Conservation (phyloP, 2,888 invertebrate genomes). For the Troides helena region DNA sequence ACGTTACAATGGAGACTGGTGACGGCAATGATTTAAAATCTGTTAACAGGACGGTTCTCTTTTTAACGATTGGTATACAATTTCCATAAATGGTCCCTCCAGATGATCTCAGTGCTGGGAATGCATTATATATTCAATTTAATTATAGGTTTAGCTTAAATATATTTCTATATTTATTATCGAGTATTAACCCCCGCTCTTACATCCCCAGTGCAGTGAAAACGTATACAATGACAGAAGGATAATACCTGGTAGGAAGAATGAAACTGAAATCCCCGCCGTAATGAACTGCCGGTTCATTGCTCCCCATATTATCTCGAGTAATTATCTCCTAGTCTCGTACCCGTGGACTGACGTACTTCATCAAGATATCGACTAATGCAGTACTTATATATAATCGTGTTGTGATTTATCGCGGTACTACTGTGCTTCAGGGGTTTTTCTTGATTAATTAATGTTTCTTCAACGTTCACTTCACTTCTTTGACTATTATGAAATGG, state of each 20-base stretch:
- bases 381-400: conserved; percentile 31
- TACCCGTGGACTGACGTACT: conserved; percentile 41
- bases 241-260: conserved; percentile 48
- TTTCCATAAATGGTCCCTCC: conserved; percentile 77
- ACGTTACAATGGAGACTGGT: conserved; percentile 75
- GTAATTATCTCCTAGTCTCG: conserved; percentile 61
- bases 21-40: conserved; percentile 81
- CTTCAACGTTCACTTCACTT: background rate
- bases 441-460: background rate
- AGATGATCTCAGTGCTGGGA: conserved; percentile 67
- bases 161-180: conserved; percentile 24
- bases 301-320: conserved; percentile 58
- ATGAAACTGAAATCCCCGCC: conserved; percentile 57
- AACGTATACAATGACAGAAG: conserved; percentile 53
- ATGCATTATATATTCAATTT: conserved; percentile 66
- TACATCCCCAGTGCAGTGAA: conserved; percentile 36
- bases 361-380: conserved; percentile 46
- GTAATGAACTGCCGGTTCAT: conserved; percentile 57
- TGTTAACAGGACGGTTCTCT: conserved; percentile 79
- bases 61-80: conserved; percentile 80
- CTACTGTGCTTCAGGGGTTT: conserved; percentile 12
- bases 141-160: conserved; percentile 44
- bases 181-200: conserved; percentile 14
- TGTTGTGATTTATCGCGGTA: conserved; percentile 23
- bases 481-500: no score